Evolutionary conservation across 2,888 invertebrate genomes (phyloP).

Genomic region (Lasioglossum oenotherae): DNA sequence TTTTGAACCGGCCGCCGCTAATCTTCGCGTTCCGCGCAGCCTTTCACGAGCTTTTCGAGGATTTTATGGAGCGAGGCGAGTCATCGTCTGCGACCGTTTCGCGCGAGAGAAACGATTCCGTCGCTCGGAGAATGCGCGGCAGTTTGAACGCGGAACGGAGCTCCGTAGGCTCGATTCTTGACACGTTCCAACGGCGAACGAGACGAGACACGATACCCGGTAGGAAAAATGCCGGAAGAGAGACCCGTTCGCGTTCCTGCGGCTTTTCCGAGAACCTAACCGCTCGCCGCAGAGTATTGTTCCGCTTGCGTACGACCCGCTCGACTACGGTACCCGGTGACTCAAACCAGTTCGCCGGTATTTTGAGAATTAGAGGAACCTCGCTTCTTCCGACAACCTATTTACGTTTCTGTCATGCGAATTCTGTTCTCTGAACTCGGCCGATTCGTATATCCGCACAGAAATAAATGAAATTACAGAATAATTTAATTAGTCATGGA

Average conservation of each 20-base stretch:
- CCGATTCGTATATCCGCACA: too few species aligned
- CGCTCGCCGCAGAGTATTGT: constrained; percentile 44
- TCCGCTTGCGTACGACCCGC: constrained; percentile 26
- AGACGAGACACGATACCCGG: constrained; percentile 22
- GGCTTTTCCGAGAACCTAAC: constrained; percentile 57
- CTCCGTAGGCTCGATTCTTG: constrained; percentile 35
- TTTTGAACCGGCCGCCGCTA: constrained; percentile 53
- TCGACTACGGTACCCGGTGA: constrained; percentile 36
- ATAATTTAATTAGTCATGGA: too few species aligned
- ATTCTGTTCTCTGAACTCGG: not conserved
- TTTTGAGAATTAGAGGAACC: not conserved
- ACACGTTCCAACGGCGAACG: constrained; percentile 41
- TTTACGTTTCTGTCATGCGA: not conserved
- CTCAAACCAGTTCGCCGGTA: constrained; percentile 33
- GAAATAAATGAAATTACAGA: too few species aligned
- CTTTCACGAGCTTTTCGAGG: constrained; percentile 52
- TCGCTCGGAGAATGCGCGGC: constrained; percentile 42
- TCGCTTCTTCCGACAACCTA: not conserved
- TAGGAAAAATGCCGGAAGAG: constrained; percentile 48
- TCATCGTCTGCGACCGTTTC: constrained; percentile 31
- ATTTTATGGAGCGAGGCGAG: constrained; percentile 54
- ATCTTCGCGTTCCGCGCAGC: constrained; percentile 41
- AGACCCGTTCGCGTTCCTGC: constrained; percentile 46
- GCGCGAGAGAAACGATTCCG: constrained; percentile 24
- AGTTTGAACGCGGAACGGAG: constrained; percentile 17